Conservation (phyloP, 2,113 vertebrate species). For the Osmerus eperlanus region DNA sequence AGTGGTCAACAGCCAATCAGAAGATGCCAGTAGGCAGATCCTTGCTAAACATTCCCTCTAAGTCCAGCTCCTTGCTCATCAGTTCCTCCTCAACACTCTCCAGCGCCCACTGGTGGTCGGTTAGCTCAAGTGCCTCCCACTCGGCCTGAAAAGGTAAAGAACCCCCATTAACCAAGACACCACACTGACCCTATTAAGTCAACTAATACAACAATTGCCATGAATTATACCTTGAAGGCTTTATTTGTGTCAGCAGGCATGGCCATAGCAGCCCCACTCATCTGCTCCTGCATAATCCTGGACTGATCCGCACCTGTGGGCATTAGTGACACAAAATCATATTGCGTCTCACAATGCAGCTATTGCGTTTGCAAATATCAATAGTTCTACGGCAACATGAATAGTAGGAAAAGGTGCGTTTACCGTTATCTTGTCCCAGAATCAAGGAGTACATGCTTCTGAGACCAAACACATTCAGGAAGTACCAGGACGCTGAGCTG, state of each 20-base stretch:
- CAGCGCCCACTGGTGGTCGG: conserved; percentile 97
- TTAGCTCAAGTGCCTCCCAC: conserved; percentile 96
- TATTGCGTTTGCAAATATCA: too few relatives aligned
- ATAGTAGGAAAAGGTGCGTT: conserved; percentile 3
- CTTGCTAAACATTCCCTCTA: conserved; percentile 96
- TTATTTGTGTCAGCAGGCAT: conserved; percentile 99
- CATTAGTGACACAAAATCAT: neutral
- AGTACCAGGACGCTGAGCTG: conserved; percentile 99
- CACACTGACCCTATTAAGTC: neutral
- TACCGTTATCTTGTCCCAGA: conserved; percentile 97
- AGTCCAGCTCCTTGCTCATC: conserved; percentile 93
- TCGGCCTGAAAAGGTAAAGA: conserved; percentile 78
- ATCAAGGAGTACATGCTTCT: conserved; percentile 98
- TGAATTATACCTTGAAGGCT: conserved; percentile 89
- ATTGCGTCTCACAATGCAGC: too few relatives aligned
- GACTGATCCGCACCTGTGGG: conserved; percentile 91
- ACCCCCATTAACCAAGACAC: conserved; percentile 1
- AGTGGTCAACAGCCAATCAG: conserved; percentile 60
- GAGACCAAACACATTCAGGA: conserved; percentile 97
- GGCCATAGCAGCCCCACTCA: conserved; percentile 97
- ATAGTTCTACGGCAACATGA: neutral
- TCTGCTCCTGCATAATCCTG: conserved; percentile 98
- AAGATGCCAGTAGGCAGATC: conserved; percentile 94
- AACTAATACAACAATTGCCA: too few relatives aligned
- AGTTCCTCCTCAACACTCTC: conserved; percentile 95